A percentile compares a stretch with the other conserved stretches of the same genome.
These are phyloP conservation scores for Esox lucius DNA, from an alignment of 2,797 vertebrate species.

Conservation along the genomic window DNA sequence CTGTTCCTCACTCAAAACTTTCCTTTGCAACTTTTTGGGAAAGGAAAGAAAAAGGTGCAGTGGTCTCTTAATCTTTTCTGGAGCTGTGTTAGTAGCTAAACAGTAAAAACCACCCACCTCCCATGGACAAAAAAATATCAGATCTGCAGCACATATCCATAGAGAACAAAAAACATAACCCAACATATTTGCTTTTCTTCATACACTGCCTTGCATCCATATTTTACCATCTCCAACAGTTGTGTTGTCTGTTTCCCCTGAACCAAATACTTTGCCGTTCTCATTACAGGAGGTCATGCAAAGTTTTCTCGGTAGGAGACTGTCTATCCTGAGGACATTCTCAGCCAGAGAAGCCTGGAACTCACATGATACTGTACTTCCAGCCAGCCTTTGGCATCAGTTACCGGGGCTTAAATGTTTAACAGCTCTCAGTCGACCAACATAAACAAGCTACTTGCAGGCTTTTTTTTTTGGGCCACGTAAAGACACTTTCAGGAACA, in stretches of 20 bases:
- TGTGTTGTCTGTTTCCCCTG: constrained; percentile 49
- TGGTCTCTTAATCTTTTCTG: too few relatives aligned
- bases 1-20: too few relatives aligned
- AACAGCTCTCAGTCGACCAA: constrained; percentile 51
- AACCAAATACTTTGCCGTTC: constrained; percentile 58
- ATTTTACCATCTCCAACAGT: constrained; percentile 53
- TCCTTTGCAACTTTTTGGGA: too few relatives aligned
- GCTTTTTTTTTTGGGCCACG: neutral
- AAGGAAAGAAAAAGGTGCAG: too few relatives aligned
- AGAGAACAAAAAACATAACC: constrained; percentile 15
- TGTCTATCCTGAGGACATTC: constrained; percentile 48
- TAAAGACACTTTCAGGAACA: constrained; percentile 39
- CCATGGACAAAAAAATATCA: neutral
- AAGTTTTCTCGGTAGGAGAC: constrained; percentile 61
- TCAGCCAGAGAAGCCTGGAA: constrained; percentile 47
- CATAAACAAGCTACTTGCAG: constrained; percentile 45
- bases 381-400: constrained; percentile 49
- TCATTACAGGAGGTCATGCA: constrained; percentile 69
- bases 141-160: neutral
- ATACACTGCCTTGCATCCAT: constrained; percentile 37
- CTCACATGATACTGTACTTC: constrained; percentile 44
- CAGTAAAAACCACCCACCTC: too few relatives aligned
- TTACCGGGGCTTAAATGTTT: constrained; percentile 41
- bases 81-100: too few relatives aligned
- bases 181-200: constrained; percentile 40